Conservation (phyloP, 2,113 vertebrate species). For the Okapia johnstoni region DNA sequence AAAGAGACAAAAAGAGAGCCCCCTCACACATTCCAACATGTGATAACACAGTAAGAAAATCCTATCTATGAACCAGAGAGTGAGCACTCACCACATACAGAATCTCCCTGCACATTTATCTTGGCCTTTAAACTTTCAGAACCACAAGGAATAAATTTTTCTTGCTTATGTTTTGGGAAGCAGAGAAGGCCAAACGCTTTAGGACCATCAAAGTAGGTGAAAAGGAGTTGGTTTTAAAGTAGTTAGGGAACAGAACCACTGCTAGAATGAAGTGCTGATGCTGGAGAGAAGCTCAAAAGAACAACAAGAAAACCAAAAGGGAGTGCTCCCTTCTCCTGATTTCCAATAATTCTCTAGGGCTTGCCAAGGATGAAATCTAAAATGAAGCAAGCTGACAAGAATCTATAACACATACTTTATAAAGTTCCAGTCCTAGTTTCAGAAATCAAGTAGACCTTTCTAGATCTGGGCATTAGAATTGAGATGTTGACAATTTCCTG, state of each 20-base stretch:
- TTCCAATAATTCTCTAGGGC: neutral
- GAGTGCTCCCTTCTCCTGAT: neutral
- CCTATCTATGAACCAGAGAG: neutral
- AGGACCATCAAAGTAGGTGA: neutral
- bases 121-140: neutral
- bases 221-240: no score
- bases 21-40: neutral
- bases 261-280: neutral
- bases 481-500: neutral
- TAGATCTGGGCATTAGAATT: neutral
- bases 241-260: neutral
- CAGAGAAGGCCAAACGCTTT: accelerated
- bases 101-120: neutral
- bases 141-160: neutral
- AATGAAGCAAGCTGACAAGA: neutral
- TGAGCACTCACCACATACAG: neutral
- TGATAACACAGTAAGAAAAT: neutral
- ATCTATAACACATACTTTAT: neutral
- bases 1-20: neutral
- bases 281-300: neutral
- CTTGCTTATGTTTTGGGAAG: neutral
- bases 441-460: neutral
- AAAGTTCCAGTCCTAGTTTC: neutral
- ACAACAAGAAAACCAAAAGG: neutral
- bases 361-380: neutral